Percentiles rank a stretch among this genome's conserved stretches.
phyloP scores from a whole-genome alignment of 2,888 invertebrate species.

The Pocota personata region DNA sequence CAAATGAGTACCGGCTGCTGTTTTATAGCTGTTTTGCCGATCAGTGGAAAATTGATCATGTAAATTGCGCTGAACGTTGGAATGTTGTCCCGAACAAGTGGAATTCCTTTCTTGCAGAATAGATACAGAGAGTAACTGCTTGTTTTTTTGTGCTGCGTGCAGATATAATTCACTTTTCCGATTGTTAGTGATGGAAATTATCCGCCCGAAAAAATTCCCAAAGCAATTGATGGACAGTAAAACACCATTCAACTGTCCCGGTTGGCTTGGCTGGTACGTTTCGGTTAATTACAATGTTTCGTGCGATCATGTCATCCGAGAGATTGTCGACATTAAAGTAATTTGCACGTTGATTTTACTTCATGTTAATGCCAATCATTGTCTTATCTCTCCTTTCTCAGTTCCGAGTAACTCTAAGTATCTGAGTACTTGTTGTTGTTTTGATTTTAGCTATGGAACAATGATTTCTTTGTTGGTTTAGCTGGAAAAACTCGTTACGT shows the following conservation, averaged over 20 bases:
- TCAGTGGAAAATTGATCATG: conserved; percentile 61
- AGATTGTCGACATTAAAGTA: conserved; percentile 70
- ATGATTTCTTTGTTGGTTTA: conserved; percentile 64
- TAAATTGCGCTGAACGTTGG: conserved; percentile 49
- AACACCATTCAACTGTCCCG: not conserved
- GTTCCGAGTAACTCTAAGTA: not conserved
- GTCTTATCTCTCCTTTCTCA: conserved; percentile 52
- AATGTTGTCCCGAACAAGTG: conserved; percentile 66
- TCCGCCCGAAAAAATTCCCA: not conserved
- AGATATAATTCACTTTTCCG: conserved; percentile 13
- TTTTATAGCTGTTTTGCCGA: conserved; percentile 15
- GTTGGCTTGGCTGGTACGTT: not conserved
- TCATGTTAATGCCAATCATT: conserved; percentile 70
- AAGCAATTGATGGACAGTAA: conserved; percentile 2
- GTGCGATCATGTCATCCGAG: conserved; percentile 57
- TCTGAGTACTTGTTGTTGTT: not conserved
- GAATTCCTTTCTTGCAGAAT: conserved; percentile 41
- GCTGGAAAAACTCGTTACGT: conserved; percentile 63
- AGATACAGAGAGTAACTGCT: not conserved
- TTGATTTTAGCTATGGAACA: conserved; percentile 50
- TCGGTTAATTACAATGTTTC: conserved; percentile 48
- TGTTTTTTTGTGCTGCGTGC: not conserved
- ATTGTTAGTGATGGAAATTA: not conserved
- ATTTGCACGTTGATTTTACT: conserved; percentile 71
- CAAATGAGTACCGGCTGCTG: conserved; percentile 59